Percentiles rank a stretch among this genome's conserved stretches.
phyloP scores from a whole-genome alignment of 2,888 invertebrate genomes.

The Rhyacophila evoluta region DNA sequence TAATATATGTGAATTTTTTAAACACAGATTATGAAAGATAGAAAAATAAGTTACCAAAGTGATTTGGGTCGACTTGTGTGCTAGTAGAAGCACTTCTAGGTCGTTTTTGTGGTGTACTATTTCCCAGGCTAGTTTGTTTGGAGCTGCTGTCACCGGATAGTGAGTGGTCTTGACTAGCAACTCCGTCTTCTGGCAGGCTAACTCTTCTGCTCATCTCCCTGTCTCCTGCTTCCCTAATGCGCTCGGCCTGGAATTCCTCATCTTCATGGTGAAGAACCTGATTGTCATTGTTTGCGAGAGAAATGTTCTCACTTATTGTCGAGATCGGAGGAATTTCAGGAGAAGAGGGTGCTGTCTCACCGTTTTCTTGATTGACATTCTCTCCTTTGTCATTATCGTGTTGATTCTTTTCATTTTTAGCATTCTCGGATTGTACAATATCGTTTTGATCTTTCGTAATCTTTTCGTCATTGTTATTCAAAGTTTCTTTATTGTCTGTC shows the following conservation, averaged over 20 bases:
- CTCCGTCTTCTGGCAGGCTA: constrained; percentile 72
- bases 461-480: constrained; percentile 53
- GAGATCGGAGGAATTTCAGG: constrained; percentile 78
- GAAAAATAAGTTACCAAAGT: constrained; percentile 75
- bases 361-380: constrained; percentile 56
- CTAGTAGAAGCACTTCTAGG: constrained; percentile 84
- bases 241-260: constrained; percentile 56
- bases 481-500: constrained; percentile 47
- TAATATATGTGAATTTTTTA: too few relatives aligned
- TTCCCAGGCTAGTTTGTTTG: constrained; percentile 45
- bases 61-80: constrained; percentile 87
- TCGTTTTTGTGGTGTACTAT: constrained; percentile 75
- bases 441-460: constrained; percentile 55
- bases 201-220: constrained; percentile 69
- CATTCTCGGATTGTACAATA: constrained; percentile 61
- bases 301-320: constrained; percentile 80
- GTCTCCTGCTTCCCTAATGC: constrained; percentile 61
- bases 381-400: constrained; percentile 57
- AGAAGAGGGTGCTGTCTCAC: constrained; percentile 62
- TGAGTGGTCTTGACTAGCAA: constrained; percentile 63
- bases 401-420: constrained; percentile 63
- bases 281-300: constrained; percentile 63
- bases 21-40: too few relatives aligned
- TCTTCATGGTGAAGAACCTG: constrained; percentile 61
- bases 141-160: constrained; percentile 55